phyloP scores from a whole-genome alignment of 2,888 invertebrate species.

The Thereva nobilitata region DNA sequence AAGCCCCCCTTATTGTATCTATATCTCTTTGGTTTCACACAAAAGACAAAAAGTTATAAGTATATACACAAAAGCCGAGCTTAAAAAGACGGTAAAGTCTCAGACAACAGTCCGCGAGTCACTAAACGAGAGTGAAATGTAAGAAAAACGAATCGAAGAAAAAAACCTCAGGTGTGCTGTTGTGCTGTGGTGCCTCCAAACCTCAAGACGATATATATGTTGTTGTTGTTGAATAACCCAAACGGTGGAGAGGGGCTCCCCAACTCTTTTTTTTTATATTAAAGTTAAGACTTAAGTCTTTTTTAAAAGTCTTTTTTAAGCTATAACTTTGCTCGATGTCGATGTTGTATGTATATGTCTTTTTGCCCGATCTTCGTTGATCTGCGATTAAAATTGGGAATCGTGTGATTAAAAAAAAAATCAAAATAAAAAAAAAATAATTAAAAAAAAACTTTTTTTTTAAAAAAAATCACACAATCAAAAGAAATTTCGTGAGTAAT shows the following conservation, averaged over 20 bases:
- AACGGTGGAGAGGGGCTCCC: conserved; percentile 14
- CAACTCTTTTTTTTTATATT: too few species aligned
- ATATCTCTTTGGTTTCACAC: conserved; percentile 4
- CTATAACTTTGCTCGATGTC: conserved; percentile 16
- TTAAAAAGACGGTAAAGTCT: conserved; percentile 20
- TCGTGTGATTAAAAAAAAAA: conserved; percentile 9
- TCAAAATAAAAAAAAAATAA: not conserved
- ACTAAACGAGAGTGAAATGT: conserved; percentile 35
- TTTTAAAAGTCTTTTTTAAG: not conserved
- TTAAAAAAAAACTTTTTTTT: not conserved
- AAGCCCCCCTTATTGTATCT: too few species aligned
- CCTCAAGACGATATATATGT: not conserved
- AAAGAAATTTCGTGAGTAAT: conserved; percentile 14
- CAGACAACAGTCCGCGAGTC: conserved; percentile 22
- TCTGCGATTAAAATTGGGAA: conserved; percentile 24
- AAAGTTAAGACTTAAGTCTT: too few species aligned
- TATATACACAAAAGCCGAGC: conserved; percentile 23
- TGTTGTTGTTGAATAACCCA: conserved; percentile 24
- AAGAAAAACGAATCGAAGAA: conserved; percentile 23
- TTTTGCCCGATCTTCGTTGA: conserved; percentile 4
- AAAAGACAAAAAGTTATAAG: conserved; percentile 18
- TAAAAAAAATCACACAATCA: too few species aligned
- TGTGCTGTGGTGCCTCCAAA: too few species aligned
- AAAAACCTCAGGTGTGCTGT: conserved; percentile 6
- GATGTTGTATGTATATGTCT: not conserved